These are phyloP conservation scores for Cotesia typhae DNA, from an alignment of 1,140 invertebrate genomes.

Conservation along the genomic window DNA sequence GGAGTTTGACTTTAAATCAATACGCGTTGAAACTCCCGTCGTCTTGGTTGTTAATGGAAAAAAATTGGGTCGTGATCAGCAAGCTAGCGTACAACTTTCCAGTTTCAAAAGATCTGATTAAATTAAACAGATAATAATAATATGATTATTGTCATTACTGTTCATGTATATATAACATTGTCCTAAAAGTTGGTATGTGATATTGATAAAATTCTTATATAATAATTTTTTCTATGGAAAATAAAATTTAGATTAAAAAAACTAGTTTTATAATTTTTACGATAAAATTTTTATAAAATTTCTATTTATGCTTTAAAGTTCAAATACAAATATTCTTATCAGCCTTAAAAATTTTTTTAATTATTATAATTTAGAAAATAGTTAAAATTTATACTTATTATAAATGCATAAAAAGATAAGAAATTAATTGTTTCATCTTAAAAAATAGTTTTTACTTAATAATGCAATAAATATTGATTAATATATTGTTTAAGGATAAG, in stretches of 20 bases:
- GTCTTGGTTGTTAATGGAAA: slow-evolving; percentile 80
- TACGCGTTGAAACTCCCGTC: slow-evolving; percentile 80
- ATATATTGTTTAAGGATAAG: slow-evolving; percentile 39
- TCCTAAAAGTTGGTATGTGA: too few species aligned
- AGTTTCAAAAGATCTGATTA: slow-evolving; percentile 61
- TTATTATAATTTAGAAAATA: too few species aligned
- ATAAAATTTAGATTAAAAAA: too few species aligned
- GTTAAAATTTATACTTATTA: neutral
- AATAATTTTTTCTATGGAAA: too few species aligned
- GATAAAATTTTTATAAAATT: too few species aligned
- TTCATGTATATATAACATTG: neutral
- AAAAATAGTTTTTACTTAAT: slow-evolving; percentile 56
- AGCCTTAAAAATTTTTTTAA: too few species aligned
- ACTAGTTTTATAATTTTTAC: too few species aligned
- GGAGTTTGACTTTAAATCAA: slow-evolving; percentile 76
- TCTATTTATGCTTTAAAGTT: too few species aligned
- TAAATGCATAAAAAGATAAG: neutral
- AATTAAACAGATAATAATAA: slow-evolving; percentile 44
- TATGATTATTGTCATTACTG: slow-evolving; percentile 45
- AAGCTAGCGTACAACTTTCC: slow-evolving; percentile 69
- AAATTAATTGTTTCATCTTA: slow-evolving; percentile 51
- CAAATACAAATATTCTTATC: too few species aligned
- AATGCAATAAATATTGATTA: slow-evolving; percentile 64
- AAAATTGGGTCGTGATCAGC: slow-evolving; percentile 74
- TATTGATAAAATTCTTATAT: neutral